phyloP scores from a whole-genome alignment of 2,797 vertebrate genomes.

The Megalops cyprinoides region DNA sequence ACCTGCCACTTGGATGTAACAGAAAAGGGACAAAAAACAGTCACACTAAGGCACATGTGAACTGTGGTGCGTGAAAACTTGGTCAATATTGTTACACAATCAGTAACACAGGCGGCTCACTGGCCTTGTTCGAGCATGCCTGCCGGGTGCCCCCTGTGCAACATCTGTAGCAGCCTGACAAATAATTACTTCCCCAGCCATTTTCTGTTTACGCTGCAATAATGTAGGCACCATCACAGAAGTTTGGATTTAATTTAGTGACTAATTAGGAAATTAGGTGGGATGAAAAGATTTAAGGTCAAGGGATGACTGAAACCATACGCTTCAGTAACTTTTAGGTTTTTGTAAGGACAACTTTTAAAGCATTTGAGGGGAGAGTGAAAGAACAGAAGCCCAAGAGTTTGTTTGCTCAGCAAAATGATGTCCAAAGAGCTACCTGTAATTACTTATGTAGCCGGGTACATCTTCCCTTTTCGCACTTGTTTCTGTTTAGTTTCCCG shows the following conservation, averaged over 20 bases:
- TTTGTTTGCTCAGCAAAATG: slow-evolving; percentile 15
- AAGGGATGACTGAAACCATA: slow-evolving; percentile 38
- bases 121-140: slow-evolving; percentile 40
- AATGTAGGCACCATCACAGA: slow-evolving; percentile 1
- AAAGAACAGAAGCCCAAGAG: neutral
- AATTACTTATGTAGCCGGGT: too few species aligned
- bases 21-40: neutral
- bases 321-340: slow-evolving; percentile 35
- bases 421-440: too few species aligned
- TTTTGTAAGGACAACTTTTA: neutral
- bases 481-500: too few species aligned
- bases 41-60: neutral
- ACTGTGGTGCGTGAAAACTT: neutral
- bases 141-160: slow-evolving; percentile 60
- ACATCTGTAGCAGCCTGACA: slow-evolving; percentile 61
- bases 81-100: slow-evolving; percentile 45
- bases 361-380: neutral
- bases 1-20: neutral
- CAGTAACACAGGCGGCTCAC: slow-evolving; percentile 51
- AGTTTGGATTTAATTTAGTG: slow-evolving; percentile 34
- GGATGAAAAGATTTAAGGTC: slow-evolving; percentile 33
- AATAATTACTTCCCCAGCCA: slow-evolving; percentile 40
- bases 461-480: too few species aligned
- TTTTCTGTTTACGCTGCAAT: slow-evolving; percentile 42
- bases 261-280: slow-evolving; percentile 34